These are phyloP conservation scores for Donacobius atricapilla DNA, from an alignment of 2,113 vertebrate genomes.

Conservation along the genomic window DNA sequence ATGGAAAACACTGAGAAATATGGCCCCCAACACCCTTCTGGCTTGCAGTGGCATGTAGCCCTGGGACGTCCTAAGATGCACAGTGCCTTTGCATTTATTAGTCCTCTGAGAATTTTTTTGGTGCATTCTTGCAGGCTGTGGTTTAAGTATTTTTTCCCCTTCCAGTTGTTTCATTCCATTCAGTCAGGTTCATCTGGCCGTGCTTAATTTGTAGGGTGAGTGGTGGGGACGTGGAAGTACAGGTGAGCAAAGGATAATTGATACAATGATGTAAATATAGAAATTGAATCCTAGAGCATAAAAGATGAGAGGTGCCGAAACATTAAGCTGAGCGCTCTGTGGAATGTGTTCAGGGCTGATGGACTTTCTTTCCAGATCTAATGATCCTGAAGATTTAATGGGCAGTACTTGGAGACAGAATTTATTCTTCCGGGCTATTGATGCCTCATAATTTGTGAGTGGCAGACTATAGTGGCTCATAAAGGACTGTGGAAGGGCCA, in stretches of 20 bases:
- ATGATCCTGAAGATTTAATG: slow-evolving; percentile 19
- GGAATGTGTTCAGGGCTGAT: background rate
- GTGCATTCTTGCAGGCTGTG: background rate
- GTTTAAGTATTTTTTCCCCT: background rate
- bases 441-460: slow-evolving; percentile 32
- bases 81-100: background rate
- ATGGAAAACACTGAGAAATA: background rate
- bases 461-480: slow-evolving; percentile 4
- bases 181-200: background rate
- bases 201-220: background rate
- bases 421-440: background rate
- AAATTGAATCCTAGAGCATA: background rate
- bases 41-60: background rate
- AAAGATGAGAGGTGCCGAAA: background rate
- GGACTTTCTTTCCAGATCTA: background rate
- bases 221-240: background rate
- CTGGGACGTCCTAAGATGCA: background rate
- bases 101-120: background rate
- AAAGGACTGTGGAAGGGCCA: background rate
- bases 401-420: background rate
- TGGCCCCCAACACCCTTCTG: background rate
- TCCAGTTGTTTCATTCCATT: background rate
- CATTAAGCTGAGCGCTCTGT: background rate
- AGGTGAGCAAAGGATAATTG: background rate
- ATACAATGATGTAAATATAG: background rate